Percentiles rank a stretch among this genome's conserved stretches.
Conservation (phyloP, 2,113 vertebrate genomes). For the Dinomys branickii region DNA sequence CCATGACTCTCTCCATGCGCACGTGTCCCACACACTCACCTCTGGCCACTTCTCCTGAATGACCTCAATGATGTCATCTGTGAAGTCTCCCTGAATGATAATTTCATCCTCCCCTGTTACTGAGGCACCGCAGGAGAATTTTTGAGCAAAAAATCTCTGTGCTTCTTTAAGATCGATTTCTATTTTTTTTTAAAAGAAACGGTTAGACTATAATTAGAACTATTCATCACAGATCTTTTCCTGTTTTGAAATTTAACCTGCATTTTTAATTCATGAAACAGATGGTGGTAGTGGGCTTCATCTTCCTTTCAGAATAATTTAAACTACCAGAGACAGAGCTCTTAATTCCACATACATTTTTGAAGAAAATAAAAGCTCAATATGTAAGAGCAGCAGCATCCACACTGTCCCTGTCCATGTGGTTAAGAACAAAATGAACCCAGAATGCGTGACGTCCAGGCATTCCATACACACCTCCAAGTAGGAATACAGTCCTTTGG, state of each 20-base stretch:
- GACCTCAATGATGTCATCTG: conserved; percentile 98
- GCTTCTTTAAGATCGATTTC: conserved; percentile 99
- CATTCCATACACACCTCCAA: background rate
- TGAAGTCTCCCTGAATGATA: conserved; percentile 99
- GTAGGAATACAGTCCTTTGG: background rate
- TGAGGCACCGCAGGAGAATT: conserved; percentile 99
- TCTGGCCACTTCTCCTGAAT: conserved; percentile 99
- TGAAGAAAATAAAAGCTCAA: conserved; percentile 6
- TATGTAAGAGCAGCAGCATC: background rate
- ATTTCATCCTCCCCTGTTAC: conserved; percentile 99
- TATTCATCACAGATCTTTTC: background rate
- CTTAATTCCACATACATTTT: background rate
- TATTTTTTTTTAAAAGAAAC: conserved; percentile 87
- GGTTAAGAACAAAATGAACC: conserved; percentile 16
- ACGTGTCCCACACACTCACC: conserved; percentile 82
- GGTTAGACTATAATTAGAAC: conserved; percentile 48
- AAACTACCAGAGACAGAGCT: background rate
- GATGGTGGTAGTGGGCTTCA: background rate
- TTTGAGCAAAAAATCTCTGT: conserved; percentile 99
- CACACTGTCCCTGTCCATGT: background rate
- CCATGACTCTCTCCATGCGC: background rate
- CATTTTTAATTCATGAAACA: conserved; percentile 59
- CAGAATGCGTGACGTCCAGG: background rate
- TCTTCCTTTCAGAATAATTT: conserved; percentile 30
- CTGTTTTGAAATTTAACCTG: conserved; percentile 59